A percentile compares a stretch with the other conserved stretches of the same genome.
Conservation (phyloP, 2,888 invertebrate genomes). For the Ophion slaviceki region DNA sequence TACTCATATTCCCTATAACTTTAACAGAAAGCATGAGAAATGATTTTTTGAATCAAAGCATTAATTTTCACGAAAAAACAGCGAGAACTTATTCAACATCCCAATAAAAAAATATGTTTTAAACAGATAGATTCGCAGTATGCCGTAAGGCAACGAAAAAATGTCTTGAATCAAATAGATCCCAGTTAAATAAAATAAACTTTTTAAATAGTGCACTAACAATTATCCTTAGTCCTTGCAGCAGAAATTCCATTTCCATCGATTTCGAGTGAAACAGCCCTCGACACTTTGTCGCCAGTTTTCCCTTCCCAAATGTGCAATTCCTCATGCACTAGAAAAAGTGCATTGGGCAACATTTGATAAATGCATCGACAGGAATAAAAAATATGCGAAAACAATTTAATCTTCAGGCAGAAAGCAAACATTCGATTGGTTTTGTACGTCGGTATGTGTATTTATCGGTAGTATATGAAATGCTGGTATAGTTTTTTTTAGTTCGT, state of each 20-base stretch:
- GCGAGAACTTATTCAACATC: no score
- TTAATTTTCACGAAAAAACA: no score
- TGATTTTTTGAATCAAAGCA: no score
- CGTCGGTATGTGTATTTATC: not conserved
- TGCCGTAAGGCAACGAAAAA: no score
- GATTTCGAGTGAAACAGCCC: not conserved
- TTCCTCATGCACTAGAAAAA: not conserved
- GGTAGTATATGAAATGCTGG: not conserved
- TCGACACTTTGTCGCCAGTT: not conserved
- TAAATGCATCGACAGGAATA: not conserved
- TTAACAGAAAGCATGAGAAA: no score
- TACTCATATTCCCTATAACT: no score
- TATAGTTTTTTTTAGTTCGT: not conserved
- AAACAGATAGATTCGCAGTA: no score
- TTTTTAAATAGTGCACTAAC: not conserved
- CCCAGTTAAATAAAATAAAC: not conserved
- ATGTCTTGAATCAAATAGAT: not conserved
- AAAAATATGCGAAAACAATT: not conserved
- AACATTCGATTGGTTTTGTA: not conserved
- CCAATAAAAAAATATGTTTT: no score
- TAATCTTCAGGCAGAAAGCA: not conserved
- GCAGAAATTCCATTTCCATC: not conserved
- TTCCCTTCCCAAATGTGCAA: not conserved
- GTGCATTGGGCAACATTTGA: not conserved
- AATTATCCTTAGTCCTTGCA: not conserved